A percentile compares a stretch with the other conserved stretches of the same genome.
phyloP scores from a whole-genome alignment of 2,797 vertebrate genomes.

The Sus cebifrons region DNA sequence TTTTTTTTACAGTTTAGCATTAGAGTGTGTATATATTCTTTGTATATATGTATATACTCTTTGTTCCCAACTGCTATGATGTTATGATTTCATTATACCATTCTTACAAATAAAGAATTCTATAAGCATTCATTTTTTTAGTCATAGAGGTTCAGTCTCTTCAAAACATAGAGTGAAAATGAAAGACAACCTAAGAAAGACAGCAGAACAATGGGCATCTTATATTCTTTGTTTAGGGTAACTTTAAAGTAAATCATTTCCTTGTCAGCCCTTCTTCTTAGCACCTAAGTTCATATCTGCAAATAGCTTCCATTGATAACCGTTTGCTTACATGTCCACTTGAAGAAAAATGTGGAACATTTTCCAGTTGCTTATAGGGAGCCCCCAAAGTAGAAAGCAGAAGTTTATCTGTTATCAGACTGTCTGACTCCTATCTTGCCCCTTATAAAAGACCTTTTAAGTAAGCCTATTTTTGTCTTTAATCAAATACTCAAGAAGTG shows the following conservation, averaged over 20 bases:
- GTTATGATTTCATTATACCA: conserved; percentile 44
- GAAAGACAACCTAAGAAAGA: conserved; percentile 29
- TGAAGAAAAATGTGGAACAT: conserved; percentile 76
- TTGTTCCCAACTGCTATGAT: conserved; percentile 53
- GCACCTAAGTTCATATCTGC: conserved; percentile 80
- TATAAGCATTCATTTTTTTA: conserved; percentile 52
- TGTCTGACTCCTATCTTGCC: conserved; percentile 73
- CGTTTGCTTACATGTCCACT: conserved; percentile 78
- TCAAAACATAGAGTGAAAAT: conserved; percentile 19
- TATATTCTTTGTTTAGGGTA: conserved; percentile 47
- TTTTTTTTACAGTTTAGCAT: conserved; percentile 64
- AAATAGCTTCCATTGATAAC: conserved; percentile 82
- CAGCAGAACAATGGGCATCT: not conserved
- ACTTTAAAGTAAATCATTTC: conserved; percentile 80
- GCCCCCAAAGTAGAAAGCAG: conserved; percentile 49
- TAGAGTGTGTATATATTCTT: not conserved
- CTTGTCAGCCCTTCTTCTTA: conserved; percentile 78
- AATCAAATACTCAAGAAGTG: conserved; percentile 76
- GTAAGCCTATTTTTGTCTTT: conserved; percentile 75
- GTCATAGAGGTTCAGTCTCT: not conserved
- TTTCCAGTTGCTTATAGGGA: conserved; percentile 70
- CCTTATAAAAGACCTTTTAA: conserved; percentile 72
- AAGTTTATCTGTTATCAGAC: conserved; percentile 76
- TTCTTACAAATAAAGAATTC: conserved; percentile 69
- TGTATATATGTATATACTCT: not conserved